These are phyloP conservation scores for Mormoops blainvillei DNA, from an alignment of 2,113 vertebrate species.

Conservation along the genomic window DNA sequence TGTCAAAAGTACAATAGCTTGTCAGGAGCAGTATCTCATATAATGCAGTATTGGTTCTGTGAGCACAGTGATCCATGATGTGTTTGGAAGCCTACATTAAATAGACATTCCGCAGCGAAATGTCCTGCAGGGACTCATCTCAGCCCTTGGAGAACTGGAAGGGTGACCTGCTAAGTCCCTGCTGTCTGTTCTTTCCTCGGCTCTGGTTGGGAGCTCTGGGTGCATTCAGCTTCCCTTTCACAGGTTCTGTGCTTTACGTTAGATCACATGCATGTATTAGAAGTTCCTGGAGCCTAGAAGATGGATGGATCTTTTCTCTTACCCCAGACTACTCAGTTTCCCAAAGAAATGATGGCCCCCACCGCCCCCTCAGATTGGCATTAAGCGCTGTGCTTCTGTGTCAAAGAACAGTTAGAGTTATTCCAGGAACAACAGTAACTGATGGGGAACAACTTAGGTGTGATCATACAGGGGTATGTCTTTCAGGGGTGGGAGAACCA, in stretches of 20 bases:
- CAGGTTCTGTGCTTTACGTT: conserved; percentile 17
- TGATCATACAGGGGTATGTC: not conserved
- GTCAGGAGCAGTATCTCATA: conserved; percentile 49
- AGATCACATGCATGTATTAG: conserved; percentile 51
- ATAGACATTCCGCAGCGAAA: conserved; percentile 54
- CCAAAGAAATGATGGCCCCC: not conserved
- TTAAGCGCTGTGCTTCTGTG: not conserved
- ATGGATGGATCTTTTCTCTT: conserved; percentile 43
- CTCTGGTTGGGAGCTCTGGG: conserved; percentile 20
- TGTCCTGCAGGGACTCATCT: conserved; percentile 11
- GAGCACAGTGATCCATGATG: conserved; percentile 47
- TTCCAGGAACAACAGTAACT: not conserved
- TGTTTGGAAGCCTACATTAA: conserved; percentile 46
- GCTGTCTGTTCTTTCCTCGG: not conserved
- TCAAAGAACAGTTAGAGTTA: not conserved
- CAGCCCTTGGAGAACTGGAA: not conserved
- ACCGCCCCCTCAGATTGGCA: not conserved
- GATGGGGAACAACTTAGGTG: not conserved
- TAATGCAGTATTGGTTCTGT: conserved; percentile 12
- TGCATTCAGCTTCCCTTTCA: not conserved
- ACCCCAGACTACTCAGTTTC: not conserved
- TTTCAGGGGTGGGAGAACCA: not conserved
- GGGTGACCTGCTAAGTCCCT: not conserved
- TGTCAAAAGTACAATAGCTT: conserved; percentile 72
- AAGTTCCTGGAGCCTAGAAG: conserved; percentile 47